Percentiles rank a stretch among this genome's conserved stretches.
phyloP scores from a whole-genome alignment of 2,113 vertebrate species.

The Suncus etruscus region DNA sequence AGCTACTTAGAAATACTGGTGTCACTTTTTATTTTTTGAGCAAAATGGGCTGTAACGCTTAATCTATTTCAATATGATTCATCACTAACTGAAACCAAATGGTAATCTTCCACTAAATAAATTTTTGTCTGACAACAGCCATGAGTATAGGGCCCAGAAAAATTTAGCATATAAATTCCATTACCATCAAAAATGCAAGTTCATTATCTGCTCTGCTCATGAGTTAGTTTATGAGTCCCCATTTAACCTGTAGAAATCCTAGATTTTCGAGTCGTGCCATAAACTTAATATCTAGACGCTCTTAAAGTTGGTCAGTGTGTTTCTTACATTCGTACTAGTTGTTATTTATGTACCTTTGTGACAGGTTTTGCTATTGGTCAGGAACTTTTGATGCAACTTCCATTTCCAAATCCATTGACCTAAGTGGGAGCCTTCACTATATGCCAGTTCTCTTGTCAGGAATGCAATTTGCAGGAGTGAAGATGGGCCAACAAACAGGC shows the following conservation, averaged over 20 bases:
- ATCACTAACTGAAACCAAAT: not conserved
- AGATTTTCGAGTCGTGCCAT: not conserved
- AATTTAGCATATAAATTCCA: not conserved
- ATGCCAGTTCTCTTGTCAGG: slow-evolving; percentile 32
- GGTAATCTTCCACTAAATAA: not conserved
- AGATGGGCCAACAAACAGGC: not conserved
- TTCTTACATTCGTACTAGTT: not conserved
- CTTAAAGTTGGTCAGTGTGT: not conserved
- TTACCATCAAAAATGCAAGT: no score
- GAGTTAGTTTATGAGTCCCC: not conserved
- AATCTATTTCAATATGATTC: not conserved
- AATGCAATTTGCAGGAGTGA: slow-evolving; percentile 49
- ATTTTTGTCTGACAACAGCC: not conserved
- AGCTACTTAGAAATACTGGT: not conserved
- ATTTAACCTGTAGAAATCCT: not conserved
- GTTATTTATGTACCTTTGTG: slow-evolving; percentile 22
- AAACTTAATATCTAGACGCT: not conserved
- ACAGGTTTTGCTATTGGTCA: slow-evolving; percentile 42
- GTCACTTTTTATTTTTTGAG: not conserved
- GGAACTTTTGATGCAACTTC: slow-evolving; percentile 26
- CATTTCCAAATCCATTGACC: slow-evolving; percentile 49
- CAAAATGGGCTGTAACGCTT: not conserved
- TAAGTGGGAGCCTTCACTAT: not conserved
- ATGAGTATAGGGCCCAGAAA: not conserved
- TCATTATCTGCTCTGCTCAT: not conserved